Percentiles rank a stretch among this genome's conserved stretches.
Conservation (phyloP, 1,140 invertebrate species). For the Mya arenaria region DNA sequence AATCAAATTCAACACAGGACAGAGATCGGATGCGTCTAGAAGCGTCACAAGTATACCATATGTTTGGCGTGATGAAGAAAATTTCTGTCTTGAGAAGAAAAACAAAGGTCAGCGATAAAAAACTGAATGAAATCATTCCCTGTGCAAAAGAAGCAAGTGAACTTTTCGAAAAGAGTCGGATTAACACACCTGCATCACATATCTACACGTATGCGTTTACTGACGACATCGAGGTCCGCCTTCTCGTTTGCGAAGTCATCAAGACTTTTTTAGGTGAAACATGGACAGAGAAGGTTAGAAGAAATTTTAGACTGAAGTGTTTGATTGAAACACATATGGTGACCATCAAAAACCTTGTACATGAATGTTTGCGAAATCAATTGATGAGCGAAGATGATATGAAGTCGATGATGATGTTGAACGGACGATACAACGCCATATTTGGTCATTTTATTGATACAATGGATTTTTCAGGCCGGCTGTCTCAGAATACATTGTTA, state of each 20-base stretch:
- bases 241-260: conserved; percentile 57
- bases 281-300: too few species aligned
- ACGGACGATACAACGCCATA: neutral
- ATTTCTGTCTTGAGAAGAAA: conserved; percentile 40
- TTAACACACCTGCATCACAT: conserved; percentile 43
- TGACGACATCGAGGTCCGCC: conserved; percentile 52
- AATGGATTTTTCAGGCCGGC: neutral
- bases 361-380: too few species aligned
- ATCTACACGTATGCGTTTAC: conserved; percentile 42
- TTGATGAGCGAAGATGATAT: too few species aligned
- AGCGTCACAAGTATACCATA: conserved; percentile 62
- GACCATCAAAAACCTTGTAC: neutral
- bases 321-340: too few species aligned
- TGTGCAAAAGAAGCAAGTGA: conserved; percentile 43
- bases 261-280: too few species aligned
- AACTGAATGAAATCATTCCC: conserved; percentile 8
- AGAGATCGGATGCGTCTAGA: conserved; percentile 40
- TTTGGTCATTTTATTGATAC: neutral
- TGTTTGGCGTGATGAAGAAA: conserved; percentile 54
- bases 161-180: conserved; percentile 52
- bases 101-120: neutral
- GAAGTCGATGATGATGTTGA: too few species aligned
- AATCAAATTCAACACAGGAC: conserved; percentile 23
- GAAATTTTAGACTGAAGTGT: too few species aligned
- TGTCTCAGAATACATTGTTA: neutral